Base-by-base conservation (phyloP, 2,113 vertebrate genomes). In the Aplodontia rufa region DNA sequence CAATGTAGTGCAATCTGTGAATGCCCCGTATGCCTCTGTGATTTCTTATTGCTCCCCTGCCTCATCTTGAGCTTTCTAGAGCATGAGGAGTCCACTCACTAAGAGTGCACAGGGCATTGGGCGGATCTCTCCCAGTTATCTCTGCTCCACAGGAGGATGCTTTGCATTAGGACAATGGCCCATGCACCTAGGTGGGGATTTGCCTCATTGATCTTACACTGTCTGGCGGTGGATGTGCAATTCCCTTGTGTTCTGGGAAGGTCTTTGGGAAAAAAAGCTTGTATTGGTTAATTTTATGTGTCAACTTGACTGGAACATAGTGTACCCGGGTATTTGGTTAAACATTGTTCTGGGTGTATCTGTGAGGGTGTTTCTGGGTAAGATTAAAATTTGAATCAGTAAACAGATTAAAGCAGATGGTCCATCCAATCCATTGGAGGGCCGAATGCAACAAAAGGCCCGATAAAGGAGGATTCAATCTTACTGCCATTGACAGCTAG, bases 21-120 rank as follows among this genome's bases (percentile, higher is more conserved):
- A 51, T 28, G 22, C 12, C 17, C 37, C 35, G 8, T 17, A 16
- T 16, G 11, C 17, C 1, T 32, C 14, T 13, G 2, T 19, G 32
- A n/a, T 30, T 62, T 55, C 60, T 47, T 10, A 8, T 30, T 22
- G 30, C 1, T 72, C 22, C 10, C 35, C 19, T 19, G 32, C 26
- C 8, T 62, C 45, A n/a, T 16, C 16, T 26, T 64, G 30, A 32
- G 26, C 37, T 22, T 60, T 58, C 28, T 4, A 47, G 28, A 37
- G 1, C 12, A 20, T 58, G 16, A 37, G 19, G 3, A 1, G 20
- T 8, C 58, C 51, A 26, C 35, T 60, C 51, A n/a, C 19, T n/a
- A 6, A 49, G 32, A 13, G 20, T 26, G 37, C 9, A 16, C 17
- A 60, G 55, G 11, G 11, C 2, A 1, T 1, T 22, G 8, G 8